Base-by-base conservation (phyloP, 2,113 vertebrate species). In the Chlorodrepanis virens region DNA sequence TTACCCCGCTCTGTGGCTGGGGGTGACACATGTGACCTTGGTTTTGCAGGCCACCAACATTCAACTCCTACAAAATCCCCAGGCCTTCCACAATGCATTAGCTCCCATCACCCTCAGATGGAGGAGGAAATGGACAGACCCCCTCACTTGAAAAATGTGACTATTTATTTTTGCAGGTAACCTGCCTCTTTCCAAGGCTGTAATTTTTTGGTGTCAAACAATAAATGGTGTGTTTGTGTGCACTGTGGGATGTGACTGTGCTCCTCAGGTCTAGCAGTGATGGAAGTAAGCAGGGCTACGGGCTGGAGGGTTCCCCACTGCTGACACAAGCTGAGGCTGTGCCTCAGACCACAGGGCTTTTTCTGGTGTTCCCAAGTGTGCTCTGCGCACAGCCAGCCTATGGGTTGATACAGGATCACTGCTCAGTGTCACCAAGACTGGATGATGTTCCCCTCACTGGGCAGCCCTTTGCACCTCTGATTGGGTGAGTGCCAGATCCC, bases 161-260 rank as follows among this genome's bases (percentile, higher is more conserved):
- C 33, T 89, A 75, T 94, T 69, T 96, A 91, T 94, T 97, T 97
- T 70, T 95, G 72, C 67, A 87, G 56, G 35, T 75, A 90, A 47
- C 47, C 49, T 56, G 40, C 31, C n/a, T 74, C 71, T 89, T 87
- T 80, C 61, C 49, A 90, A 68, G 54, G 42, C 56, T 76, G 72
- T 90, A 59, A 70, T 42, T 90, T 78, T 59, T 59, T 70, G 31
- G 50, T 71, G 35, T 67, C 23, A 56, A 52, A 72, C 17, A 96
- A 94, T 95, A 96, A 95, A 96, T 3, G n/a, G 56, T 45, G 33
- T 47, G 14, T 77, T 61, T 53, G 59, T 35, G 70, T 67, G 84
- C 45, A n/a, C 53, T 57, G 81, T 19, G 50, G 61, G 25, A 47
- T 2, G 29, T 2, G 9, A 24, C 44, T 63, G 50, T 0, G 2